These are phyloP conservation scores for Sebastes iracundus DNA, from an alignment of 2,797 vertebrate genomes.

Conservation along the genomic window DNA sequence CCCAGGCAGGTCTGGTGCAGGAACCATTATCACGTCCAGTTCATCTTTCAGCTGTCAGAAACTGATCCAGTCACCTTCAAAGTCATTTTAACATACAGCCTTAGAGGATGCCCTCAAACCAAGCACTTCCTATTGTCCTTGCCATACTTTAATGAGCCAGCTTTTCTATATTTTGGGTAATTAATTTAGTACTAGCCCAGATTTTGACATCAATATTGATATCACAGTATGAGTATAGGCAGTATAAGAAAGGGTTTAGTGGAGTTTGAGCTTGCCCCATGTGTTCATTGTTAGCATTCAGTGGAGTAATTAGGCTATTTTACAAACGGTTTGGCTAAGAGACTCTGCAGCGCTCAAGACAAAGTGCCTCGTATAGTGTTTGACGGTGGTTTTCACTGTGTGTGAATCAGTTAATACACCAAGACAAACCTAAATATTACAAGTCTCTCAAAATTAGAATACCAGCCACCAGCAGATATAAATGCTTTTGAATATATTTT, in stretches of 20 bases:
- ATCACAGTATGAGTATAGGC: background rate
- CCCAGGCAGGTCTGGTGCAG: background rate
- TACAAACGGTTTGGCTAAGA: constrained; percentile 53
- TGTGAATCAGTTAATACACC: constrained; percentile 8
- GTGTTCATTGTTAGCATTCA: constrained; percentile 36
- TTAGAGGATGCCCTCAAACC: background rate
- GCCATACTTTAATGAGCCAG: background rate
- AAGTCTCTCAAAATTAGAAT: constrained; percentile 12
- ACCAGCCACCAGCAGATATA: constrained; percentile 1
- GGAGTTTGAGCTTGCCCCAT: constrained; percentile 2
- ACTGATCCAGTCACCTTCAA: background rate
- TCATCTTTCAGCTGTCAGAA: background rate
- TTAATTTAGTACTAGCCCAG: constrained; percentile 1
- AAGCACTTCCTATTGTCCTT: background rate
- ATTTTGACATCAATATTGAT: constrained; percentile 29
- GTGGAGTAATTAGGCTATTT: constrained; percentile 48
- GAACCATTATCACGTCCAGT: background rate
- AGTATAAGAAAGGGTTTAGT: background rate
- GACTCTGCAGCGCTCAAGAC: constrained; percentile 48
- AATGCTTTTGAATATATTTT: constrained; percentile 10
- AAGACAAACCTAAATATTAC: constrained; percentile 9
- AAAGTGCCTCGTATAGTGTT: constrained; percentile 40
- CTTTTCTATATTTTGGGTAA: constrained; percentile 4
- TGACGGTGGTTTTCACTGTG: constrained; percentile 10
- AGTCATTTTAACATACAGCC: background rate